phyloP scores from a whole-genome alignment of 2,797 vertebrate species.

The Menidia menidia region DNA sequence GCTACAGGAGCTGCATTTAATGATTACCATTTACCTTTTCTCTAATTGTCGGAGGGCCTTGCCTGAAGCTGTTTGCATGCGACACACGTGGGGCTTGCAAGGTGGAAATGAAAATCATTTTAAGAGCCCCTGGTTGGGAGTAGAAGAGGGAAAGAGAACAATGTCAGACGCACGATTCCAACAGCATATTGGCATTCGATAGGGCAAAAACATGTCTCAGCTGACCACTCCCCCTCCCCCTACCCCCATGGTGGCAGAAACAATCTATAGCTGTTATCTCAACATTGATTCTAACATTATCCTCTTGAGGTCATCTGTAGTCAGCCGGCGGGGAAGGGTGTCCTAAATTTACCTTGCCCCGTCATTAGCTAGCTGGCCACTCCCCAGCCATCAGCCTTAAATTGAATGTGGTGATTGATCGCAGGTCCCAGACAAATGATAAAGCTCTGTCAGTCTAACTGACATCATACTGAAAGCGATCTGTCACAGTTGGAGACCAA shows the following conservation, averaged over 20 bases:
- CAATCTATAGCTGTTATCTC: constrained; percentile 67
- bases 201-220: constrained; percentile 18
- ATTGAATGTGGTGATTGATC: constrained; percentile 75
- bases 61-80: constrained; percentile 11
- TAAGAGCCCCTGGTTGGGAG: constrained; percentile 12
- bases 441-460: constrained; percentile 66
- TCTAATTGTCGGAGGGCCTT: constrained; percentile 30
- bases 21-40: constrained; percentile 49
- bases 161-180: constrained; percentile 26
- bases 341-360: constrained; percentile 65
- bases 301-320: constrained; percentile 68
- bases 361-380: constrained; percentile 45
- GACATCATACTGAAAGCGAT: constrained; percentile 63
- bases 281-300: constrained; percentile 70
- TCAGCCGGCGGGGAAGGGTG: constrained; percentile 51
- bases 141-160: constrained; percentile 21
- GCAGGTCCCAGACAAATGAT: constrained; percentile 56
- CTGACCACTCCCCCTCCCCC: constrained; percentile 39
- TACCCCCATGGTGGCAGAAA: constrained; percentile 37
- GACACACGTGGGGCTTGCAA: constrained; percentile 14
- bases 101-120: constrained; percentile 23
- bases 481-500: constrained; percentile 48
- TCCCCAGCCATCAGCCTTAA: constrained; percentile 59
- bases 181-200: constrained; percentile 37
- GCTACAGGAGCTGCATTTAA: constrained; percentile 41